Base-by-base conservation (phyloP, 2,113 vertebrate species). In the Perognathus longimembris region DNA sequence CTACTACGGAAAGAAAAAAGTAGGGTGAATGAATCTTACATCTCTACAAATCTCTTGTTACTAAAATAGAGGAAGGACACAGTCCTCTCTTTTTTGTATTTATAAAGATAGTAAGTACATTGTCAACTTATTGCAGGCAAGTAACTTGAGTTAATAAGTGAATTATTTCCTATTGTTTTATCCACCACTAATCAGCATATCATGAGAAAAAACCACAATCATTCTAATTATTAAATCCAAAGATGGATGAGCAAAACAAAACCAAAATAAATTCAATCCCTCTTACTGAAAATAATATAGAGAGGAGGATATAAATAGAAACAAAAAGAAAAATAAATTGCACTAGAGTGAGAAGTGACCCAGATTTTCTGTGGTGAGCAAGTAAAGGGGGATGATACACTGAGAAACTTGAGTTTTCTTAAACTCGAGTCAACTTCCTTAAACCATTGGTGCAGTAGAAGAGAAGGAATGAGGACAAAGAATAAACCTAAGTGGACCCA, bases 261-360 rank as follows among this genome's bases (percentile, higher is more conserved):
- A 75, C 32, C 34, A 66, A 81, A 95, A 61, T 28, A 73, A 84
- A 83, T 67, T 67, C 64, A 84, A n/a, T 67, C 59, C 45, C 50
- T 83, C 3, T 20, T 78, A 20, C 30, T 79, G 76, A 85, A 66
- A 73, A 81, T 87, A 90, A 74, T 34, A 89, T 54, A n/a, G 38
- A 77, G 38, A 77, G 32, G 9, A 28, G 4, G 64, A n/a, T 28
- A n/a, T 28, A 83, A 90, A 50, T 1, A 79, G 11, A 20, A 54
- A 54, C 50, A 54, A 54, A 54, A 54, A 63, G 78, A 30, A 28
- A 6, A 54, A 69, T 82, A 50, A 57, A 85, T 83, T 24, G 45
- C 70, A 3, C 54, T 7, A 71, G 32, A 57, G 10, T 71, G 54
- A 64, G 80, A 34, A 32, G 54, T 75, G 12, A 75, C 38, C 21